Conservation (phyloP, 1,140 invertebrate species). For the Cryptotermes secundus region DNA sequence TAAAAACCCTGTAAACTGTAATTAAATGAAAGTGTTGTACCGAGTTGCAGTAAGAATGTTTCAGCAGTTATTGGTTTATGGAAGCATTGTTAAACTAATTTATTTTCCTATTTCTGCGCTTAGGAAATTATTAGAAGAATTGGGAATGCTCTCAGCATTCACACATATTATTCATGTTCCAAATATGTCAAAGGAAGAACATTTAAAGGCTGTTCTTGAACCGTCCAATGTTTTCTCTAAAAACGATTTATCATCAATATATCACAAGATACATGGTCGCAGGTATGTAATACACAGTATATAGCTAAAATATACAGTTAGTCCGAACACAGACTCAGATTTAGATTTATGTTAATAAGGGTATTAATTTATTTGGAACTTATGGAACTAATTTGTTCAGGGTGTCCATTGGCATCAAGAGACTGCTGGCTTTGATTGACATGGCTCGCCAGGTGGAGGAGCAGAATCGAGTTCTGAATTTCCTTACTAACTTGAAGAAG, state of each 20-base stretch:
- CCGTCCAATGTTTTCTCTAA: conserved; percentile 80
- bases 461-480: conserved; percentile 78
- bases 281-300: conserved; percentile 52
- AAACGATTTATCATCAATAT: conserved; percentile 74
- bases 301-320: too few relatives aligned
- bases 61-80: background rate
- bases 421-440: conserved; percentile 86
- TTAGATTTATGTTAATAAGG: background rate
- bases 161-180: conserved; percentile 88
- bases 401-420: conserved; percentile 93
- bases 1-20: too few relatives aligned
- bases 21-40: too few relatives aligned
- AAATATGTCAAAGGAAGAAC: conserved; percentile 82
- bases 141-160: conserved; percentile 92
- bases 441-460: conserved; percentile 86
- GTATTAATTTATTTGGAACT: background rate
- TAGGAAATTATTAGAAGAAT: conserved; percentile 88
- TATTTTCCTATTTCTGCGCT: conserved; percentile 36
- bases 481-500: conserved; percentile 86
- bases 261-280: conserved; percentile 73
- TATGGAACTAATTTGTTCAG: conserved; percentile 56
- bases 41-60: too few relatives aligned
- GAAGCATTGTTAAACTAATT: conserved; percentile 20
- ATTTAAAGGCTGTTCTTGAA: conserved; percentile 82
- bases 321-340: background rate